Base-by-base conservation (phyloP, 2,888 invertebrate species). In the Thyatira batis region DNA sequence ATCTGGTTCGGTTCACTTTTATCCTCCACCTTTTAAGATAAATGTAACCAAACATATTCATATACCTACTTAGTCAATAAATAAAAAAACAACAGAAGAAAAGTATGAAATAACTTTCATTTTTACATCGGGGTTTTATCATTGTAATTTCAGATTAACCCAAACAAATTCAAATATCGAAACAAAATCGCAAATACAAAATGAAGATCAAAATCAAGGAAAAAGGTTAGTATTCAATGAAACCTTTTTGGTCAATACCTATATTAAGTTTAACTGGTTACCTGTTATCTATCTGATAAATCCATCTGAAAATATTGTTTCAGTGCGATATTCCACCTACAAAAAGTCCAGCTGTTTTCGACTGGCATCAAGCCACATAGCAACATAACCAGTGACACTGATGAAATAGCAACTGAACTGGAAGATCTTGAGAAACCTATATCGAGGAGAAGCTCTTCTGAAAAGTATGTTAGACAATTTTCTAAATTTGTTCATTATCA, bases 351-450 rank as follows among this genome's bases (percentile, higher is more conserved):
- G 0, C 67, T 84, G 6, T 78, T 80, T 48, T 51, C 80, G 0
- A 55, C 67, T 2, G 78, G 66, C 8, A 73, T 78, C 0, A 66
- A 69, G 0, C 65, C 73, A 0, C 60, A 61, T 9, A 69, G 67
- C 50, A 71, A 58, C 39, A 52, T 59, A 33, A 55, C 64, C 39
- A 63, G 69, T n/a, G 76, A 79, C 13, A 70, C 71, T 11, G 73
- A 68, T 8, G 74, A 82, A 55, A 60, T 63, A 0, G 67, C 71
- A 10, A 82, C 82, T 0, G 88, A 89, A 54, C 67, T 86, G 0
- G 66, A 82, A 54, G 82, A 82, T 13, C 58, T 83, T 6, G 81
- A 83, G 45, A 63, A 72, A 56, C 58, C 56, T 13, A 69, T 54
- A 49, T 65, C 73, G 1, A 61, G 33, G 20, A 71, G 64, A 17